Evolutionary conservation across 1,140 invertebrate species (phyloP).

Genomic region (Hypothenemus hampei): DNA sequence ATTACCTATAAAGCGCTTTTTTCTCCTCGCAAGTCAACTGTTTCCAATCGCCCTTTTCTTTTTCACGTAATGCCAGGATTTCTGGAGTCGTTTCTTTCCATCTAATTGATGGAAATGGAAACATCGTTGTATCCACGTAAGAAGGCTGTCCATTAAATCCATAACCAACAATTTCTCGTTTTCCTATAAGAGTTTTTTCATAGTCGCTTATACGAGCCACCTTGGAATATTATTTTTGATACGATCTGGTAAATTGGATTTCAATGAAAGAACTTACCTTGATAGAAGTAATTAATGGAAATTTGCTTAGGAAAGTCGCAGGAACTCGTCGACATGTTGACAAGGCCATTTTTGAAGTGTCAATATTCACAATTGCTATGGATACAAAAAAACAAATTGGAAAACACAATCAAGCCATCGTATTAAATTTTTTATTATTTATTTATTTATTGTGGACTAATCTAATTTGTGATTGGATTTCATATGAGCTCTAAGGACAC

Average conservation of each 20-base stretch:
- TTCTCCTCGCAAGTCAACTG: conserved; percentile 85
- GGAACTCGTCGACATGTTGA: no score
- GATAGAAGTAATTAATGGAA: no score
- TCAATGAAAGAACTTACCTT: no score
- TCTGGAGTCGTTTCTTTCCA: conserved; percentile 64
- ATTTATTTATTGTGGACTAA: not conserved
- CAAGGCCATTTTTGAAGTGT: no score
- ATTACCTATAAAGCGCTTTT: conserved; percentile 72
- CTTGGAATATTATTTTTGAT: no score
- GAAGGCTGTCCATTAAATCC: conserved; percentile 74
- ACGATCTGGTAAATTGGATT: no score
- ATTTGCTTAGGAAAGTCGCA: no score
- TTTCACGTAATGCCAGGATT: conserved; percentile 69
- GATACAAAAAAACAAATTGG: no score
- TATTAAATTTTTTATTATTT: not conserved
- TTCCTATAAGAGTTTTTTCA: conserved; percentile 57
- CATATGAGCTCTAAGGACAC: conserved; percentile 33
- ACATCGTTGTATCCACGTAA: conserved; percentile 75
- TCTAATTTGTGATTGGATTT: conserved; percentile 22
- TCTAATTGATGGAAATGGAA: conserved; percentile 83
- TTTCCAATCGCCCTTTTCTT: conserved; percentile 94
- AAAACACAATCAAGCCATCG: not conserved
- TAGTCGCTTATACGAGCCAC: not conserved
- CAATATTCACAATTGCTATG: no score
- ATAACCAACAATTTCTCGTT: conserved; percentile 85